Evolutionary conservation across 2,113 vertebrate genomes (phyloP).

Genomic region (Columbina picui): DNA sequence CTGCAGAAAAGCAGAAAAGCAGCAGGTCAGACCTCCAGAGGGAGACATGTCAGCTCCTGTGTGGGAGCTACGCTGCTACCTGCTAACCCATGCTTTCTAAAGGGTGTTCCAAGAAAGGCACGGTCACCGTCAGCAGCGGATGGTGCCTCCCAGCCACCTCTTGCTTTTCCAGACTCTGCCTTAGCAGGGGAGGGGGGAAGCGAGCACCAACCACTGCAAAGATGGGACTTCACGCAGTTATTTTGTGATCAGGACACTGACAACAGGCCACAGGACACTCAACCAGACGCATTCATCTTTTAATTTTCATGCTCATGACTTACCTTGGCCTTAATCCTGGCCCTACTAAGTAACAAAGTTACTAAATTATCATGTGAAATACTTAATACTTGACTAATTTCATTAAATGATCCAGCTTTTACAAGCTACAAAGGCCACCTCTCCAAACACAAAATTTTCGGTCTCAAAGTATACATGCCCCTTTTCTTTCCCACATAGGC

Average conservation of each 20-base stretch:
- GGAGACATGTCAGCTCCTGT: neutral
- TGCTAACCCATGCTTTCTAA: neutral
- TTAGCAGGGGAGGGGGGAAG: neutral
- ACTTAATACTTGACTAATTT: neutral
- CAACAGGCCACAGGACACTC: neutral
- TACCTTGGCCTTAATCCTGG: neutral
- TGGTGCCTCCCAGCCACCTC: neutral
- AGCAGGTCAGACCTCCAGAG: neutral
- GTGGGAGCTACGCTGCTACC: fast-evolving
- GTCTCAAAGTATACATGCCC: neutral
- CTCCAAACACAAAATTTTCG: neutral
- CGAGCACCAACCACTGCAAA: neutral
- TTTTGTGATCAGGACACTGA: neutral
- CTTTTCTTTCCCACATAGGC: neutral
- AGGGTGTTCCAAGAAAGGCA: neutral
- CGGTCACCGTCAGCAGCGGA: neutral
- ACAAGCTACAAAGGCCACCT: neutral
- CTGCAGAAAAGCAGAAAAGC: neutral
- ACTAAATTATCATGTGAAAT: neutral
- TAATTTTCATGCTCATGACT: neutral
- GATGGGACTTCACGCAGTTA: neutral
- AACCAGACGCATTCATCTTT: neutral
- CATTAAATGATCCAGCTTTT: neutral
- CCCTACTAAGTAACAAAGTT: neutral
- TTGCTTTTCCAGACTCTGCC: neutral